phyloP scores from a whole-genome alignment of 2,113 vertebrate species.

The Etheostoma cragini region DNA sequence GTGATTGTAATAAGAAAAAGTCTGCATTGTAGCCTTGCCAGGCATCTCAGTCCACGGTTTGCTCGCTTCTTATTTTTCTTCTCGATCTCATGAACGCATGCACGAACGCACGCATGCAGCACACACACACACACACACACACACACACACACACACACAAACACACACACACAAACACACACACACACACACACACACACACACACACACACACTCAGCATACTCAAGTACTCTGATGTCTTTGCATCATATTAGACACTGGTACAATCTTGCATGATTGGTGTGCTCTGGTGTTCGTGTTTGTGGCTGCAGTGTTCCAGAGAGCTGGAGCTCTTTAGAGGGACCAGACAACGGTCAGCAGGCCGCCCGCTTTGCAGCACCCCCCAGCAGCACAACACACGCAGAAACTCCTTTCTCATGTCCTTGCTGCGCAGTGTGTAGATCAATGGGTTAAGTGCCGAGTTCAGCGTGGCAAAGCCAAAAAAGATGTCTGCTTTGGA shows the following conservation, averaged over 20 bases:
- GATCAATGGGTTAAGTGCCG: slow-evolving; percentile 94
- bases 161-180: neutral
- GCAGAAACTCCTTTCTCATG: slow-evolving; percentile 92
- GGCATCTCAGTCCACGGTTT: slow-evolving; percentile 26
- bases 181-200: neutral
- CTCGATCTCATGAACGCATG: neutral
- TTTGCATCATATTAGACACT: slow-evolving; percentile 84
- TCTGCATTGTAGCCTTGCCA: slow-evolving; percentile 17
- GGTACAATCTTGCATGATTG: slow-evolving; percentile 89
- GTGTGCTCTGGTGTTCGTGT: slow-evolving; percentile 85
- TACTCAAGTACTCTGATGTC: slow-evolving; percentile 17
- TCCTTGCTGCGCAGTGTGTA: slow-evolving; percentile 95
- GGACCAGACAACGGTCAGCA: slow-evolving; percentile 85
- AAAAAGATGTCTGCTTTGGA: slow-evolving; percentile 90
- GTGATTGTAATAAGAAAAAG: slow-evolving; percentile 47
- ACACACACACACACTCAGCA: neutral
- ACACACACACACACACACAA: slow-evolving; percentile 6
- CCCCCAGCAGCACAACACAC: slow-evolving; percentile 89
- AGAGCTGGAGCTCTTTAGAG: slow-evolving; percentile 91
- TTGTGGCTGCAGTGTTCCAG: slow-evolving; percentile 89
- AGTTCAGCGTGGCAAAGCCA: slow-evolving; percentile 93
- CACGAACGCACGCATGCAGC: neutral
- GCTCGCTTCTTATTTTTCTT: slow-evolving; percentile 24
- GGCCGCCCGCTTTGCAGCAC: slow-evolving; percentile 79
- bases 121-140: neutral